Evolutionary conservation across 2,113 vertebrate species (phyloP).

Genomic region (Apteryx owenii): DNA sequence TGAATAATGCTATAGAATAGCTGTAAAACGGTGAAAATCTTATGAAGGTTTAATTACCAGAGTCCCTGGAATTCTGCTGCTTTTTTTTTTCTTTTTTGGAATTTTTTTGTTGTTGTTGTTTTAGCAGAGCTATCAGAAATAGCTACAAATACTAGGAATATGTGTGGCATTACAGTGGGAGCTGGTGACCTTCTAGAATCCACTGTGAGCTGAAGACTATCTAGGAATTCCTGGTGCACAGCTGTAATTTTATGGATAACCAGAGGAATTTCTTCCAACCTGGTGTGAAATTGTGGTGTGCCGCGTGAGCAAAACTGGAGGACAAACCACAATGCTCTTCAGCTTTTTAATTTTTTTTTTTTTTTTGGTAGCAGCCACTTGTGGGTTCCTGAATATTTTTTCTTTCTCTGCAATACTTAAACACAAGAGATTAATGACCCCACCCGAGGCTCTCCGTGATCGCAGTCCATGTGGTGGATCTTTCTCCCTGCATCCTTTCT

Average conservation of each 20-base stretch:
- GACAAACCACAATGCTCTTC: not conserved
- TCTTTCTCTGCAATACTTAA: conserved; percentile 28
- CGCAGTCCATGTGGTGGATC: conserved; percentile 34
- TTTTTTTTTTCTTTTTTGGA: not conserved
- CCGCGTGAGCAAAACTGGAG: conserved; percentile 14
- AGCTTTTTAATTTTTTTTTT: not conserved
- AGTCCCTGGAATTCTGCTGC: conserved; percentile 55
- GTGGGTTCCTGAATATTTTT: not conserved
- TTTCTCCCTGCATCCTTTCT: not conserved
- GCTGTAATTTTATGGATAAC: not conserved
- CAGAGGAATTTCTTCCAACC: conserved; percentile 26
- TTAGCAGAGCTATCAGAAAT: conserved; percentile 13
- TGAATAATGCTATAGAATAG: conserved; percentile 63
- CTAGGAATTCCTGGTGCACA: not conserved
- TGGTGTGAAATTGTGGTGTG: not conserved
- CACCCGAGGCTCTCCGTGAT: not conserved
- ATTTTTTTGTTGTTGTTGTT: not conserved
- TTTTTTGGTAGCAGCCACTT: not conserved
- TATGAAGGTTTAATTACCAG: conserved; percentile 68
- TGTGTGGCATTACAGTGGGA: conserved; percentile 16
- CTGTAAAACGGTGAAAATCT: conserved; percentile 64
- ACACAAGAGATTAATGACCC: not conserved
- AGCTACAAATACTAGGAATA: conserved; percentile 22
- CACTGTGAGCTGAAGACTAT: not conserved
- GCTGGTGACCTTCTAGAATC: not conserved